A percentile compares a stretch with the other conserved stretches of the same genome.
Evolutionary conservation across 1,140 invertebrate genomes (phyloP).

Genomic region (Doryteuthis pealeii): DNA sequence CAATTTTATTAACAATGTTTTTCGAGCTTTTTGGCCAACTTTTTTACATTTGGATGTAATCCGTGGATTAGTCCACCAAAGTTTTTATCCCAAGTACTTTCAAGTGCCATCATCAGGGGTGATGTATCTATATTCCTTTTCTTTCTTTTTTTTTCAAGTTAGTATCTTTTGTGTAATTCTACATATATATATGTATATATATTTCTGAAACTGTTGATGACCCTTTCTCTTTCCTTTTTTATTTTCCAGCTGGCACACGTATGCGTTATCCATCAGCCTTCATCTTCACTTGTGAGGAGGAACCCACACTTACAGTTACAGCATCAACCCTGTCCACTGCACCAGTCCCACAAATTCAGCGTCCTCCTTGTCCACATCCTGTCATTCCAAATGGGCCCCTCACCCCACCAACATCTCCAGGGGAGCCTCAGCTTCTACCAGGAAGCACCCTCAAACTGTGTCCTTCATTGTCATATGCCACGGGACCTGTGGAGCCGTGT

Average conservation of each 20-base stretch:
- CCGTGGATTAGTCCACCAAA: too few relatives aligned
- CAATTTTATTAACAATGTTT: too few relatives aligned
- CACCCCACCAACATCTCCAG: conserved; percentile 55
- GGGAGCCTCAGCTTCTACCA: conserved; percentile 32
- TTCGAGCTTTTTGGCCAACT: too few relatives aligned
- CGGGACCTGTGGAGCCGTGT: conserved; percentile 50
- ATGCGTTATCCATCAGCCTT: conserved; percentile 94
- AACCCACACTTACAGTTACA: conserved; percentile 44
- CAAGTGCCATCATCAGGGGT: too few relatives aligned
- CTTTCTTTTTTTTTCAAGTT: too few relatives aligned
- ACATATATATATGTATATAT: too few relatives aligned
- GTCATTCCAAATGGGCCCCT: conserved; percentile 36
- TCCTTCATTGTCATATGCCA: conserved; percentile 5
- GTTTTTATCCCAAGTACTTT: too few relatives aligned
- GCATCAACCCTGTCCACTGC: conserved; percentile 21
- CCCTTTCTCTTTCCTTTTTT: too few relatives aligned
- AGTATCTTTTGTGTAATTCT: too few relatives aligned
- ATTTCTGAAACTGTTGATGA: too few relatives aligned
- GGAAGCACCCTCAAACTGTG: conserved; percentile 22
- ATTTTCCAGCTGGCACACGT: conserved; percentile 75
- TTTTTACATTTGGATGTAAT: too few relatives aligned
- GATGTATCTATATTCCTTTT: too few relatives aligned
- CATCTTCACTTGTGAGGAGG: conserved; percentile 88
- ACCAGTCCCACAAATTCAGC: conserved; percentile 30
- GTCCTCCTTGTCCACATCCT: conserved; percentile 32